A percentile compares a stretch with the other conserved stretches of the same genome.
phyloP scores from a whole-genome alignment of 2,113 vertebrate species.

The Ardeotis arabs region DNA sequence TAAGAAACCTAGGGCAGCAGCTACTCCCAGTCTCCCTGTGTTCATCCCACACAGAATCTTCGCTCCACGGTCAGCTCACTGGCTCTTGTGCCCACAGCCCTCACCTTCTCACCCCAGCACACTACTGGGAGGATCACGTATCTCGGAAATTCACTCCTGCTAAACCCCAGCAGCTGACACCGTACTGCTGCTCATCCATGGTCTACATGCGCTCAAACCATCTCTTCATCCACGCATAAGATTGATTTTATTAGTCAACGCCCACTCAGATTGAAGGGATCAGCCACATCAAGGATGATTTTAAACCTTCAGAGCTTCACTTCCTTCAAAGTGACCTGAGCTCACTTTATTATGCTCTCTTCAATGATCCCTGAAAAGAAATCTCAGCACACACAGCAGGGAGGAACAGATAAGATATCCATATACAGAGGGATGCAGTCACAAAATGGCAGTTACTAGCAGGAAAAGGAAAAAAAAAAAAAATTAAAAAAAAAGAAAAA shows the following conservation, averaged over 20 bases:
- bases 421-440: not conserved
- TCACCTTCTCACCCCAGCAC: not conserved
- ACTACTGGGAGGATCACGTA: not conserved
- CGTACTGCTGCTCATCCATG: not conserved
- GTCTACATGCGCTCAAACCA: not conserved
- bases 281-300: not conserved
- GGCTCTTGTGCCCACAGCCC: not conserved
- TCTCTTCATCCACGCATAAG: not conserved
- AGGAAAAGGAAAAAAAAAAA: not conserved
- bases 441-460: not conserved
- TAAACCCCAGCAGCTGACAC: not conserved
- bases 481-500: not conserved
- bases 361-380: not conserved
- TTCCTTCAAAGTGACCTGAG: not conserved
- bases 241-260: not conserved
- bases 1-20: not conserved
- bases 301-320: not conserved
- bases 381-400: not conserved
- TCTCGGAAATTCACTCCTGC: not conserved
- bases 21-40: not conserved
- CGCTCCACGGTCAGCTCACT: not conserved
- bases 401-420: not conserved
- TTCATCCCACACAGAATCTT: not conserved
- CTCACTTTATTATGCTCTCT: not conserved
- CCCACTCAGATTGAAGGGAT: not conserved